These are phyloP conservation scores for Drosophila simulans DNA, from an alignment of 1,140 invertebrate species.

Conservation along the genomic window DNA sequence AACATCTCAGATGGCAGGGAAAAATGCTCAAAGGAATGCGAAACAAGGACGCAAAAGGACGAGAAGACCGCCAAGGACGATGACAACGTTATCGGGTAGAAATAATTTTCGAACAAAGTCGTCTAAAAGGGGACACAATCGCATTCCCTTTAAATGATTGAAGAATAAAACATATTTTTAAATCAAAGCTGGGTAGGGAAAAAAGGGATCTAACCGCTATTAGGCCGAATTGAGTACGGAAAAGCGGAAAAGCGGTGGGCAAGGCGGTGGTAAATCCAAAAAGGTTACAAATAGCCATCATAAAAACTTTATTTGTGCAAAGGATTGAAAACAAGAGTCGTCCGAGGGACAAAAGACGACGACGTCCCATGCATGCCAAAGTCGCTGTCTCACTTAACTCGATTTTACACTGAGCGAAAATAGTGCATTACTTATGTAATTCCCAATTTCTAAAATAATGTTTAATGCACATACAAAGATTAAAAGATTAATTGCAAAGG, in stretches of 20 bases:
- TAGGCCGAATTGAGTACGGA: slow-evolving; percentile 58
- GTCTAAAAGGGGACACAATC: slow-evolving; percentile 27
- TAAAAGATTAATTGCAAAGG: too few relatives aligned
- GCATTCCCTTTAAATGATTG: slow-evolving; percentile 47
- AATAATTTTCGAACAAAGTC: slow-evolving; percentile 62
- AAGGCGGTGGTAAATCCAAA: slow-evolving; percentile 55
- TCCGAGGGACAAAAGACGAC: slow-evolving; percentile 48
- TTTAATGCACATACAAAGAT: too few relatives aligned
- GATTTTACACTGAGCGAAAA: slow-evolving; percentile 3
- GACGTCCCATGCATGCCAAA: slow-evolving; percentile 66
- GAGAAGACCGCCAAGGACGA: slow-evolving; percentile 18
- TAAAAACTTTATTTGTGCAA: slow-evolving; percentile 82
- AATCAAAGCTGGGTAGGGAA: slow-evolving; percentile 59
- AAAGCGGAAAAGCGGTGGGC: neutral
- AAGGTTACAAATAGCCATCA: slow-evolving; percentile 81
- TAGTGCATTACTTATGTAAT: too few relatives aligned
- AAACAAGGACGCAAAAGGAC: slow-evolving; percentile 14
- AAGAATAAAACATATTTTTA: slow-evolving; percentile 78
- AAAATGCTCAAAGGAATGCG: slow-evolving; percentile 3
- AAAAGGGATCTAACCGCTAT: slow-evolving; percentile 69
- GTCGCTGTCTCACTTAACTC: slow-evolving; percentile 44
- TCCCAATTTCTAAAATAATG: too few relatives aligned
- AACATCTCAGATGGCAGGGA: slow-evolving; percentile 7
- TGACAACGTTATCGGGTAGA: slow-evolving; percentile 59
- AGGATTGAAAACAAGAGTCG: slow-evolving; percentile 73